Percentiles rank a stretch among this genome's conserved stretches.
phyloP scores from a whole-genome alignment of 2,797 vertebrate species.

The Chelon labrosus region DNA sequence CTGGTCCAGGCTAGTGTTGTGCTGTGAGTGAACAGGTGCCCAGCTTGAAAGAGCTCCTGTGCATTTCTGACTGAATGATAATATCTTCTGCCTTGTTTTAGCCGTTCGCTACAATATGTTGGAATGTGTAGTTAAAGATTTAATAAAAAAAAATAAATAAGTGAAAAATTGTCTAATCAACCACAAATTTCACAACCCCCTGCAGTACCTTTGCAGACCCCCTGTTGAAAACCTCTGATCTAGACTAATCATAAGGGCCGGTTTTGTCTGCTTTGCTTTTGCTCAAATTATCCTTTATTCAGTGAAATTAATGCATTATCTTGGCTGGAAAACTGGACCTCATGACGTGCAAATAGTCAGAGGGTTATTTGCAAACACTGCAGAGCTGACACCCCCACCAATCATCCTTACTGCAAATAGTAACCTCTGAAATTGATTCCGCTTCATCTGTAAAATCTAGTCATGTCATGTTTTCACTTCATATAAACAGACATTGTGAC shows the following conservation, averaged over 20 bases:
- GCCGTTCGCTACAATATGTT: too few species aligned
- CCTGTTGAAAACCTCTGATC: too few species aligned
- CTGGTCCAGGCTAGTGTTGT: too few species aligned
- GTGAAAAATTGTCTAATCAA: too few species aligned
- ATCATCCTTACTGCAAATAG: neutral
- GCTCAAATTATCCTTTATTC: neutral
- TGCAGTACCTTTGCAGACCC: too few species aligned
- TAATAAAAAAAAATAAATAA: too few species aligned
- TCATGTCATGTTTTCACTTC: conserved; percentile 6
- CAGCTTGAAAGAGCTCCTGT: too few species aligned
- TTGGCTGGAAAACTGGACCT: neutral
- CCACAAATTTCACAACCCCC: too few species aligned
- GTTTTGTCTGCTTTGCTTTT: neutral
- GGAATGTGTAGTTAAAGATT: too few species aligned
- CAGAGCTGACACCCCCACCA: neutral
- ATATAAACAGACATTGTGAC: neutral
- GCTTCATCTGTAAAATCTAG: neutral
- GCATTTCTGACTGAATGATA: too few species aligned
- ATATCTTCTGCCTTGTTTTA: too few species aligned
- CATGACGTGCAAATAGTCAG: conserved; percentile 1
- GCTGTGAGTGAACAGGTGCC: too few species aligned
- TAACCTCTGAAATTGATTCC: neutral
- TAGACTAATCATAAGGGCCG: neutral
- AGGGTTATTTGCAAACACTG: neutral
- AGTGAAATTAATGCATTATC: neutral